A percentile compares a stretch with the other conserved stretches of the same genome.
These are phyloP conservation scores for Eueremaeus valkanovi DNA, from an alignment of 2,888 invertebrate genomes.

Conservation along the genomic window DNA sequence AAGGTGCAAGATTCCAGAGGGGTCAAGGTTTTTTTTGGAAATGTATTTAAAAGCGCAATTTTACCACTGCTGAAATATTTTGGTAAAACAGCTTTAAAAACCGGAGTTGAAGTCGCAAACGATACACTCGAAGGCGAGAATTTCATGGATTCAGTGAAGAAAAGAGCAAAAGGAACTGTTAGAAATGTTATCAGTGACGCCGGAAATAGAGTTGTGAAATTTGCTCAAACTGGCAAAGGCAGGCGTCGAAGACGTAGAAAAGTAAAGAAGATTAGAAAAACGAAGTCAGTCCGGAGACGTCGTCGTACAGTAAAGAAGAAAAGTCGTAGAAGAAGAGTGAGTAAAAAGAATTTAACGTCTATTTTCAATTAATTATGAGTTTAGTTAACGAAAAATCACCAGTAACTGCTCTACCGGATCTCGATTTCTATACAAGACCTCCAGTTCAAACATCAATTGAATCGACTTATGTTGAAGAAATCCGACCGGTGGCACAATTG, in stretches of 20 bases:
- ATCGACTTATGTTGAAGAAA: background rate
- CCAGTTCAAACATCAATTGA: slow-evolving; percentile 30
- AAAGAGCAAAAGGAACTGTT: background rate
- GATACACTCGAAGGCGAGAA: background rate
- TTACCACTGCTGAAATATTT: background rate
- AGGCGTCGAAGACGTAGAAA: background rate
- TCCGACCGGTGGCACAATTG: background rate
- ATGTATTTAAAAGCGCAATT: background rate
- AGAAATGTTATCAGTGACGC: background rate
- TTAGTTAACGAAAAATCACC: slow-evolving; percentile 14
- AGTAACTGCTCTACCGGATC: background rate
- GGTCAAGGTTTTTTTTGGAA: slow-evolving; percentile 18
- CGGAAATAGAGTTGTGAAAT: background rate
- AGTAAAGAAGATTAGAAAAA: background rate
- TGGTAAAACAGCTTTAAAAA: background rate
- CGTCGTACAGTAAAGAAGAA: background rate
- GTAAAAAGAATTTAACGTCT: background rate
- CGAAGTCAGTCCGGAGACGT: background rate
- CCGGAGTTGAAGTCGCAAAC: background rate
- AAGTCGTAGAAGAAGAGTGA: background rate
- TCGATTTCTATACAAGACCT: slow-evolving; percentile 5
- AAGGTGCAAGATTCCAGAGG: background rate
- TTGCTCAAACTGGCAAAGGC: background rate
- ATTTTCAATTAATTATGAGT: background rate
- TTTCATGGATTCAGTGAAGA: background rate